These are phyloP conservation scores for Hyalella azteca DNA, from an alignment of 2,888 invertebrate species.

Conservation along the genomic window DNA sequence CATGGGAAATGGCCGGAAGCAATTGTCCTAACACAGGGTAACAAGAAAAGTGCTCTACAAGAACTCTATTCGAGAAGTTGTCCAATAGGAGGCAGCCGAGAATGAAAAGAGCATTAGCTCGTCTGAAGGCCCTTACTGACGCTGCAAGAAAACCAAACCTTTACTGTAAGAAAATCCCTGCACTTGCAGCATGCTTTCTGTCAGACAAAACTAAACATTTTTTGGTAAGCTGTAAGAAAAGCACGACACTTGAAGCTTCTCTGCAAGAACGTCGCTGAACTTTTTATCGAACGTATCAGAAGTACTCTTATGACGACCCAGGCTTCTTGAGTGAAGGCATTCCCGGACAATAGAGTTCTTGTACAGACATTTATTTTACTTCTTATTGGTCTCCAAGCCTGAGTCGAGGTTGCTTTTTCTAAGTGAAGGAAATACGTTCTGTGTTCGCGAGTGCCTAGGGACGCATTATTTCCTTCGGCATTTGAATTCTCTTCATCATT, in stretches of 20 bases:
- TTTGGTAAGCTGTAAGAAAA: no score
- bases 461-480: no score
- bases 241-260: no score
- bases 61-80: constrained; percentile 34
- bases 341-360: constrained; percentile 2
- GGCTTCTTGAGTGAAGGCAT: neutral
- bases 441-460: no score
- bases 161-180: no score
- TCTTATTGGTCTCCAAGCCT: neutral
- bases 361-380: no score
- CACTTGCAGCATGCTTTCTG: no score
- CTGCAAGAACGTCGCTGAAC: neutral
- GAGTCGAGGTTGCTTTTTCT: no score
- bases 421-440: no score
- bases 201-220: no score
- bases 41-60: neutral
- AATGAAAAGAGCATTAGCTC: constrained; percentile 35
- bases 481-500: no score
- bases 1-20: neutral
- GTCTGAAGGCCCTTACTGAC: neutral
- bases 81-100: constrained; percentile 1
- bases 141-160: constrained; percentile 32
- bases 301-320: neutral
- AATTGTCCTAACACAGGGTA: constrained; percentile 3
- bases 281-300: neutral